phyloP scores from a whole-genome alignment of 2,888 invertebrate species.

The Pollenia amentaria region DNA sequence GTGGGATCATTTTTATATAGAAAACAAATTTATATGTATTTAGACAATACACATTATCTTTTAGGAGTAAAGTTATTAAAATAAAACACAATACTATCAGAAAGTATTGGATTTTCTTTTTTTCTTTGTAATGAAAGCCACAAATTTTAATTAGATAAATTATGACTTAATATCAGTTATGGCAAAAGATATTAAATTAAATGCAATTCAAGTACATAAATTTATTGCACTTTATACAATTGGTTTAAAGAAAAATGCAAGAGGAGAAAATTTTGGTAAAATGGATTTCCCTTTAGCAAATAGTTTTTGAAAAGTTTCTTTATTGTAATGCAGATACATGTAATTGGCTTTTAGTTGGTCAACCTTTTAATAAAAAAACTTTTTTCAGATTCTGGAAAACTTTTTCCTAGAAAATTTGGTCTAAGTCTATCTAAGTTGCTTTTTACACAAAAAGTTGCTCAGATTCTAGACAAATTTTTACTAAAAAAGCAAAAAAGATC shows the following conservation, averaged over 20 bases:
- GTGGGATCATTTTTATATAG: conserved; percentile 67
- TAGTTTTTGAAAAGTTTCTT: too few relatives aligned
- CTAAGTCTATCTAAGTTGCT: too few relatives aligned
- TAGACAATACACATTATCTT: conserved; percentile 51
- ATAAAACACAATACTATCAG: conserved; percentile 15
- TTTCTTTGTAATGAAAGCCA: not conserved
- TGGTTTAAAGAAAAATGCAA: not conserved
- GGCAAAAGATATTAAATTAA: not conserved
- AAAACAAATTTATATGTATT: conserved; percentile 19
- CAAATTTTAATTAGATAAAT: conserved; percentile 26
- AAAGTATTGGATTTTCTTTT: not conserved
- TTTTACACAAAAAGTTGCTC: too few relatives aligned
- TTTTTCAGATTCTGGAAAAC: too few relatives aligned
- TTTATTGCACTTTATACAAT: not conserved
- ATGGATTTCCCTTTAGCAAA: not conserved
- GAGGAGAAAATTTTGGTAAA: not conserved
- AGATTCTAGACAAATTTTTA: too few relatives aligned
- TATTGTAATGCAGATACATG: too few relatives aligned
- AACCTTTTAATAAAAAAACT: too few relatives aligned
- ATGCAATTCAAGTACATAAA: not conserved
- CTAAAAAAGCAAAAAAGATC: too few relatives aligned
- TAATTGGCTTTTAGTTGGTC: too few relatives aligned
- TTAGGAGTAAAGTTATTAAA: conserved; percentile 19
- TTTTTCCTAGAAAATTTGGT: too few relatives aligned
- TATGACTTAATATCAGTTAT: conserved; percentile 41